Evolutionary conservation across 1,140 invertebrate genomes (phyloP).

Genomic region (Drosophila watanabei): DNA sequence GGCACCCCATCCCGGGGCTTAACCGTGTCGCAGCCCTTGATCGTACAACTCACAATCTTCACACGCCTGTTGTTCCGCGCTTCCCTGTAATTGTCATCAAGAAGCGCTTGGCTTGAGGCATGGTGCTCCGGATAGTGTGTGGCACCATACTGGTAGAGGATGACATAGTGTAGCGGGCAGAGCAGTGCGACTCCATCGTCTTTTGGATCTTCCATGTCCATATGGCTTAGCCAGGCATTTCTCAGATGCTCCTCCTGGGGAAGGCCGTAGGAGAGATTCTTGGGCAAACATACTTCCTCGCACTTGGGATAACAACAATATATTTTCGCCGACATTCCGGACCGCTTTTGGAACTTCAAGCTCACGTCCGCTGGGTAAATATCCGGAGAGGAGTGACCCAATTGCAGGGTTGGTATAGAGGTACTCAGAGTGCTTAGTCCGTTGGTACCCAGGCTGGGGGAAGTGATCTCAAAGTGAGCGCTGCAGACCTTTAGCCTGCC

Average conservation of each 20-base stretch:
- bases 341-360: conserved; percentile 11
- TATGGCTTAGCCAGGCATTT: conserved; percentile 36
- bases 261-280: conserved; percentile 30
- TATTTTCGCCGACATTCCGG: neutral
- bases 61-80: conserved; percentile 47
- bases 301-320: conserved; percentile 64
- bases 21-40: conserved; percentile 48
- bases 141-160: conserved; percentile 57
- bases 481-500: conserved; percentile 46
- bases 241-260: conserved; percentile 36
- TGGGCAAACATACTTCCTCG: conserved; percentile 36
- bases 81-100: conserved; percentile 37
- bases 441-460: conserved; percentile 24
- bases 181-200: conserved; percentile 2
- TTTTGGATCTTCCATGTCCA: conserved; percentile 27
- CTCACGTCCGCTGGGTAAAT: conserved; percentile 29
- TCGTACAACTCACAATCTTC: conserved; percentile 48
- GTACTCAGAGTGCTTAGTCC: conserved; percentile 17
- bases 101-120: conserved; percentile 8
- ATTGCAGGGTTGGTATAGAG: conserved; percentile 63
- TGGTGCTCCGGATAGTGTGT: conserved; percentile 39
- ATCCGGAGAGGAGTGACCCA: conserved; percentile 52
- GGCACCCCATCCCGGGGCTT: conserved; percentile 48
- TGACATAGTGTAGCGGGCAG: conserved; percentile 57
- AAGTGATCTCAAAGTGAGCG: conserved; percentile 58